These are phyloP conservation scores for Lophura swinhoii DNA, from an alignment of 2,797 vertebrate species.

Conservation along the genomic window DNA sequence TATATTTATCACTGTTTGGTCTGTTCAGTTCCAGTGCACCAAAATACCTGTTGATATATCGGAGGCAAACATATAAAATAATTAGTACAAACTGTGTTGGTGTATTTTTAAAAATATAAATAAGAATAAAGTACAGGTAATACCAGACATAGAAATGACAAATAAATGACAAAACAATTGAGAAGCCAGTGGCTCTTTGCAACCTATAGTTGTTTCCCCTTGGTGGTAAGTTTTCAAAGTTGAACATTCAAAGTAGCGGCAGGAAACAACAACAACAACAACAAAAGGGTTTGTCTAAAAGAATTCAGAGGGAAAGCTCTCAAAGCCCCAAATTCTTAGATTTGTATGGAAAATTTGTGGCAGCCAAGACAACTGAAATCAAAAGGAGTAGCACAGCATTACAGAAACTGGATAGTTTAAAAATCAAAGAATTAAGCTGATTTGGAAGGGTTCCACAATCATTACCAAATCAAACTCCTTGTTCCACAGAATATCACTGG, in stretches of 20 bases:
- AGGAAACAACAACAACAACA: background rate
- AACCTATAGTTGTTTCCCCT: background rate
- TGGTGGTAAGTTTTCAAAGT: background rate
- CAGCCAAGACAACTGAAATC: background rate
- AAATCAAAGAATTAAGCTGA: background rate
- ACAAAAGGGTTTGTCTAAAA: background rate
- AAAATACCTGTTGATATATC: background rate
- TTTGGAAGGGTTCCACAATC: background rate
- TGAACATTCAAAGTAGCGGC: background rate
- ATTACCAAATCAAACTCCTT: background rate
- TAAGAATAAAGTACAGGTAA: background rate
- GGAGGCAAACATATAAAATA: background rate
- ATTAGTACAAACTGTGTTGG: background rate
- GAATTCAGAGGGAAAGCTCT: background rate
- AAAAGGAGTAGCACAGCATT: background rate
- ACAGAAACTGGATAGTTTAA: background rate
- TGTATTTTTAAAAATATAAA: background rate
- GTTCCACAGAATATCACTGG: background rate
- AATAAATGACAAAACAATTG: background rate
- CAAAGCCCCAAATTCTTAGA: fast-evolving
- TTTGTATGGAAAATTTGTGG: background rate
- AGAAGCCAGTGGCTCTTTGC: background rate
- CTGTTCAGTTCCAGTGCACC: background rate
- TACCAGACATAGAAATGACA: background rate
- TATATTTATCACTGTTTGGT: background rate